These are phyloP conservation scores for Takifugu flavidus DNA, from an alignment of 2,113 vertebrate species.

Conservation along the genomic window DNA sequence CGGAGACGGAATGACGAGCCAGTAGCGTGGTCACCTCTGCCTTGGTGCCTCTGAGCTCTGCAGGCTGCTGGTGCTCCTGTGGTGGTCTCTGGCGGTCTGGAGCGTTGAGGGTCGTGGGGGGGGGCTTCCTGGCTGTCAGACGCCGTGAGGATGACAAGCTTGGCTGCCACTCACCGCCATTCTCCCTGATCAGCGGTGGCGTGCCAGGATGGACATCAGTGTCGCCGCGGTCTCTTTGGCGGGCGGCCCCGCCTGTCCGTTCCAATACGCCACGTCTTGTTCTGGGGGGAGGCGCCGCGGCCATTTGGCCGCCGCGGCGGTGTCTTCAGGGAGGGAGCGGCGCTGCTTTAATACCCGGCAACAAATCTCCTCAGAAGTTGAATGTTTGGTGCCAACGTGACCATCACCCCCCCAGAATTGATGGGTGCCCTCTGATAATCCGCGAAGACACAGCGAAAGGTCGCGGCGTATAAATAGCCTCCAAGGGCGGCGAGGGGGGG, in stretches of 20 bases:
- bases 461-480: conserved; percentile 60
- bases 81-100: not conserved
- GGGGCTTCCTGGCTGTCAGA: conserved; percentile 60
- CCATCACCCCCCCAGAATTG: conserved; percentile 56
- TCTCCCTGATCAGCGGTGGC: conserved; percentile 66
- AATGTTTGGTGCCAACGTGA: conserved; percentile 47
- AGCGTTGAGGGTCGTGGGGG: not conserved
- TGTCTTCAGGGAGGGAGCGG: conserved; percentile 44
- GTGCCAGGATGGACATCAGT: conserved; percentile 70
- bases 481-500: conserved; percentile 59
- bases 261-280: conserved; percentile 61
- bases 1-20: too few species aligned
- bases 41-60: too few species aligned
- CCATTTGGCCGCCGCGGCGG: conserved; percentile 60
- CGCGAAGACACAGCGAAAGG: conserved; percentile 65
- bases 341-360: conserved; percentile 16
- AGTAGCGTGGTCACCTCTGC: too few species aligned
- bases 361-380: conserved; percentile 32
- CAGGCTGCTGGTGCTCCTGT: too few species aligned
- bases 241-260: conserved; percentile 45
- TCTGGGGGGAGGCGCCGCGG: conserved; percentile 38
- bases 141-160: conserved; percentile 65
- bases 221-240: conserved; percentile 25
- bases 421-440: conserved; percentile 67
- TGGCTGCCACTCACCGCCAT: conserved; percentile 67